Percentiles rank a stretch among this genome's conserved stretches.
These are phyloP conservation scores for Sphinx pinastri DNA, from an alignment of 2,888 invertebrate species.

Conservation along the genomic window DNA sequence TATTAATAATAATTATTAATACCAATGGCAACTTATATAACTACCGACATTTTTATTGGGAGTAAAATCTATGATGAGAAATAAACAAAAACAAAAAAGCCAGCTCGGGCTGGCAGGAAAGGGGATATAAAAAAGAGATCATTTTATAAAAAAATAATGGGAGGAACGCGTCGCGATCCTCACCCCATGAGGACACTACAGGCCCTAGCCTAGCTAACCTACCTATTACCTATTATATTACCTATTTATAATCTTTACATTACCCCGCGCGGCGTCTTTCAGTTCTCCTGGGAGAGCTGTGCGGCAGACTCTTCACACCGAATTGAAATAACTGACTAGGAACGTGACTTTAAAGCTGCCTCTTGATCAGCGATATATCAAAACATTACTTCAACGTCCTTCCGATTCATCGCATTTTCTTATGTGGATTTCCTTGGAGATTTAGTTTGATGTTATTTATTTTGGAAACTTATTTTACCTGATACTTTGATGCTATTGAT, in stretches of 20 bases:
- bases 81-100: no score
- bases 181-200: no score
- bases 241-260: constrained; percentile 9
- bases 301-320: constrained; percentile 57
- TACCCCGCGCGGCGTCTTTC: constrained; percentile 46
- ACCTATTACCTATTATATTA: neutral
- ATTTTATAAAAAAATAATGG: no score
- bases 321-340: constrained; percentile 70
- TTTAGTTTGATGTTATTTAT: constrained; percentile 11
- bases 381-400: constrained; percentile 67
- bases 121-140: no score
- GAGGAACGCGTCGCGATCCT: no score
- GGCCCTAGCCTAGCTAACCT: no score
- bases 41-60: no score
- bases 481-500: constrained; percentile 2
- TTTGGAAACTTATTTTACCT: constrained; percentile 4
- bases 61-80: no score
- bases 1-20: no score
- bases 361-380: constrained; percentile 64
- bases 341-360: constrained; percentile 76
- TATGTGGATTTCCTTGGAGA: constrained; percentile 28
- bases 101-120: no score
- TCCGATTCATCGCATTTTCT: constrained; percentile 57
- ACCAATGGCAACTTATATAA: no score
- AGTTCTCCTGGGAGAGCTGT: constrained; percentile 52